phyloP scores from a whole-genome alignment of 2,113 vertebrate genomes.

The Crotalus helleri region DNA sequence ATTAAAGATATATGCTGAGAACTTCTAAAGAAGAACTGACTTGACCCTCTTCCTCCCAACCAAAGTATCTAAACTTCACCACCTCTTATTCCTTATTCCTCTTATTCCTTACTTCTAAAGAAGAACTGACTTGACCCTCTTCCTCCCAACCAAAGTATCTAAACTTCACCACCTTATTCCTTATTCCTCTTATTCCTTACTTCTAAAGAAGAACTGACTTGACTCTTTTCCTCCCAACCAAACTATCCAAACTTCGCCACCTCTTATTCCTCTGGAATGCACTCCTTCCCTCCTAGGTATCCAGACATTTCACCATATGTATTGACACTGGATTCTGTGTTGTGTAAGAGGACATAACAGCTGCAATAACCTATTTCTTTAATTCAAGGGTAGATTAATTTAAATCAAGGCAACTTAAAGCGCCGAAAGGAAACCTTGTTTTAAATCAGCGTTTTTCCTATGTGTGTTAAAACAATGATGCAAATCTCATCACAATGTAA shows the following conservation, averaged over 20 bases:
- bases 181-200: no score
- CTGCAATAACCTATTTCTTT: neutral
- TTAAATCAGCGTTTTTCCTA: neutral
- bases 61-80: neutral
- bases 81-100: neutral
- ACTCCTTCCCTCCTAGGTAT: neutral
- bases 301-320: neutral
- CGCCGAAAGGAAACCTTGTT: neutral
- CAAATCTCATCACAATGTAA: neutral
- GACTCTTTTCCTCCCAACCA: neutral
- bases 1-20: neutral
- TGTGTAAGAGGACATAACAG: neutral
- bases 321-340: neutral
- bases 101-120: neutral
- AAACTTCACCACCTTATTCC: neutral
- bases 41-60: neutral
- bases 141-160: neutral
- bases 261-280: neutral
- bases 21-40: neutral
- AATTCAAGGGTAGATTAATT: neutral
- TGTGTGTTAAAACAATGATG: neutral
- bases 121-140: neutral
- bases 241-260: neutral
- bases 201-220: no score
- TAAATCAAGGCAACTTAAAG: neutral